phyloP scores from a whole-genome alignment of 92 coral and sea anemone species.

The Phenganax marumi region DNA sequence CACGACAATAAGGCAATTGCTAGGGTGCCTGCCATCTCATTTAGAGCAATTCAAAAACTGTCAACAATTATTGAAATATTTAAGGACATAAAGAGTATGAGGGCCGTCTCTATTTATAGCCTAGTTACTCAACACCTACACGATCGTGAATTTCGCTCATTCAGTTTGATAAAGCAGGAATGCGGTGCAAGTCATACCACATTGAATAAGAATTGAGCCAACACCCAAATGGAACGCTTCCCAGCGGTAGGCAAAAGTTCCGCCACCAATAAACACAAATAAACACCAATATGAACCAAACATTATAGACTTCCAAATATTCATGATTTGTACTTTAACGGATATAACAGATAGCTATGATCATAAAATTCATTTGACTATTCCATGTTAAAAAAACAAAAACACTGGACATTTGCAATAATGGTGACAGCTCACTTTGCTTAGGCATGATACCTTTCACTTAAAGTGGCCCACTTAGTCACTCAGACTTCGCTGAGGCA shows the following conservation, averaged over 20 bases:
- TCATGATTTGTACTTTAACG: not conserved
- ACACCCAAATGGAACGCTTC: not conserved
- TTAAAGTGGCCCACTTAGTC: not conserved
- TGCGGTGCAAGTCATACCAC: not conserved
- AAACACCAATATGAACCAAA: not conserved
- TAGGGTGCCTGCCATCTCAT: constrained; percentile 40
- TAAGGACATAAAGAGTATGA: constrained; percentile 39
- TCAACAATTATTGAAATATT: constrained; percentile 48
- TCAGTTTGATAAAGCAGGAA: constrained; percentile 27
- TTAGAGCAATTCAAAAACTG: constrained; percentile 42
- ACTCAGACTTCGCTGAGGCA: not conserved
- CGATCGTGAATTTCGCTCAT: constrained; percentile 13
- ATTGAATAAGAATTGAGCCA: not conserved
- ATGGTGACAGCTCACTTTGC: not conserved
- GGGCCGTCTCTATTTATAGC: constrained; percentile 32
- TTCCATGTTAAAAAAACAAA: not conserved
- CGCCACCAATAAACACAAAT: not conserved
- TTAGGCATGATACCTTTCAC: not conserved
- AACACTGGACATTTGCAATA: not conserved
- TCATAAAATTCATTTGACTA: not conserved
- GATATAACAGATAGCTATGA: not conserved
- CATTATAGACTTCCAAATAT: not conserved
- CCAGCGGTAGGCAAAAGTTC: not conserved
- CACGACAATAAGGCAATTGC: constrained; percentile 25
- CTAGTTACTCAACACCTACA: constrained; percentile 34